These are phyloP conservation scores for Coenonympha glycerion DNA, from an alignment of 2,888 invertebrate species.

Conservation along the genomic window DNA sequence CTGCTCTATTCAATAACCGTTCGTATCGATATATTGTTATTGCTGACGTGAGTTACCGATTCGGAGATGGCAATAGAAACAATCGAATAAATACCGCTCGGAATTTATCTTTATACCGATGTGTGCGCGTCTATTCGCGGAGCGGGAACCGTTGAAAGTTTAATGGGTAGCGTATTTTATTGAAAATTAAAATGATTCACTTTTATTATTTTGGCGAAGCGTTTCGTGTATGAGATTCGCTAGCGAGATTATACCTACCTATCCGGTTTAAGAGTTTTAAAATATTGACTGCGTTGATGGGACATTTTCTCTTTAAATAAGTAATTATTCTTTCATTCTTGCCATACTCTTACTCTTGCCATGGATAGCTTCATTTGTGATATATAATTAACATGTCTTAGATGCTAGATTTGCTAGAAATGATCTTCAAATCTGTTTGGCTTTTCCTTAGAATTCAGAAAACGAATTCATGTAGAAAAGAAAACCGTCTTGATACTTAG, in stretches of 20 bases:
- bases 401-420: too few species aligned
- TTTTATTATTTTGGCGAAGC: not conserved
- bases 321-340: too few species aligned
- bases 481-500: too few species aligned
- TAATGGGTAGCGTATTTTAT: constrained; percentile 34
- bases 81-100: constrained; percentile 62
- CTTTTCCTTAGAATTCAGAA: too few species aligned
- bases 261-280: not conserved
- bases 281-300: too few species aligned
- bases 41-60: constrained; percentile 67
- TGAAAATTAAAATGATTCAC: constrained; percentile 3
- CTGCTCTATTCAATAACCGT: constrained; percentile 60
- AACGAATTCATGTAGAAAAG: too few species aligned
- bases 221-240: not conserved
- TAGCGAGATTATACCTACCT: not conserved
- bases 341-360: too few species aligned
- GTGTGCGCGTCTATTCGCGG: constrained; percentile 52
- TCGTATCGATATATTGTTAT: constrained; percentile 67
- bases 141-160: constrained; percentile 51
- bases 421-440: too few species aligned
- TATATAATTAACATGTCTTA: too few species aligned
- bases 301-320: too few species aligned
- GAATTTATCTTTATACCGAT: constrained; percentile 60
- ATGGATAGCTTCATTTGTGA: too few species aligned
- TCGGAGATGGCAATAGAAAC: constrained; percentile 62